phyloP scores from a whole-genome alignment of 2,888 invertebrate genomes.

The Zele albiditarsus region DNA sequence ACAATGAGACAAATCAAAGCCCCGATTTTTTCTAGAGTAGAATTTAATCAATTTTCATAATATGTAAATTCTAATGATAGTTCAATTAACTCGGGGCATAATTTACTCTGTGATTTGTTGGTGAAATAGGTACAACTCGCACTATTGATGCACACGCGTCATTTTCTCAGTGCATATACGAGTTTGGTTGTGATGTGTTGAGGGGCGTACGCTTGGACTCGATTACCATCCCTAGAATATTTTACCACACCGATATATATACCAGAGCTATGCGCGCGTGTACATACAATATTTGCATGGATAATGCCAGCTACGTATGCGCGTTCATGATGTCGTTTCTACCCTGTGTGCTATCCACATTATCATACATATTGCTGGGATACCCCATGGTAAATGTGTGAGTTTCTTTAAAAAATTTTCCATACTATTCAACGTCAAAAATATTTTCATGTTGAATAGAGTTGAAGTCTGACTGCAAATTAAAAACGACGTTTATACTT shows the following conservation, averaged over 20 bases:
- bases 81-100: neutral
- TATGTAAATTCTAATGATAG: no score
- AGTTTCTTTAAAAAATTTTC: slow-evolving; percentile 15
- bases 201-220: slow-evolving; percentile 15
- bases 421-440: slow-evolving; percentile 21
- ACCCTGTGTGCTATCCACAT: slow-evolving; percentile 22
- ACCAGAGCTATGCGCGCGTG: slow-evolving; percentile 17
- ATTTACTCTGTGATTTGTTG: slow-evolving; percentile 13
- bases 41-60: no score
- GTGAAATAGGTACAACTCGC: neutral
- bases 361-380: slow-evolving; percentile 45
- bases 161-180: slow-evolving; percentile 29
- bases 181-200: slow-evolving; percentile 16
- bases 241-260: slow-evolving; percentile 24
- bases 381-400: neutral
- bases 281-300: slow-evolving; percentile 41
- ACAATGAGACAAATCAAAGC: no score
- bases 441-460: slow-evolving; percentile 4
- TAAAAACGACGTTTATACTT: no score
- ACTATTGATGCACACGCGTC: neutral
- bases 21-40: no score
- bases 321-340: slow-evolving; percentile 24
- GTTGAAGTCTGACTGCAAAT: no score
- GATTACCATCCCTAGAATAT: slow-evolving; percentile 14
- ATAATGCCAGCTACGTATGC: slow-evolving; percentile 32